Evolutionary conservation across 2,888 invertebrate species (phyloP).

Genomic region (Sesamia inferens): DNA sequence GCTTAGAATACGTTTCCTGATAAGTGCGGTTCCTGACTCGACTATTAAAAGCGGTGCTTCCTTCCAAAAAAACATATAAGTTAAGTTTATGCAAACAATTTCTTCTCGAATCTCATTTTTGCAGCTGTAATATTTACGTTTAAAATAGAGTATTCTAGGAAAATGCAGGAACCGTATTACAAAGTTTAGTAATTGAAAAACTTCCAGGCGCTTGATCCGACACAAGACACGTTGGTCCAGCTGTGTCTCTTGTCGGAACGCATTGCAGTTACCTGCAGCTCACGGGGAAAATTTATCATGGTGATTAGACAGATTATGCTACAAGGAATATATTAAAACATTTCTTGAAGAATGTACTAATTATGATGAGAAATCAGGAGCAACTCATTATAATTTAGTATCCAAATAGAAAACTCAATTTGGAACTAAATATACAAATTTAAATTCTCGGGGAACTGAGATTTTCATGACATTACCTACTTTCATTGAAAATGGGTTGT

Average conservation of each 20-base stretch:
- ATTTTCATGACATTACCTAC: not conserved
- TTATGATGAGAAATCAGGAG: not conserved
- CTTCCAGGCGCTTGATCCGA: slow-evolving; percentile 22
- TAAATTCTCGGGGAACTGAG: not conserved
- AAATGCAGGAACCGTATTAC: slow-evolving; percentile 11
- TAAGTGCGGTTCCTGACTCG: not conserved
- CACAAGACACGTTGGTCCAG: slow-evolving; percentile 10
- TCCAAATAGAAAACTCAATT: not conserved
- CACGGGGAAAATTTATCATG: slow-evolving; percentile 21
- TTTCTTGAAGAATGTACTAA: not conserved
- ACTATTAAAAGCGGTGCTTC: not conserved
- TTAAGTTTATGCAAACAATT: not conserved
- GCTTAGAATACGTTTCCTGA: not conserved
- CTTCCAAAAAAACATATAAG: not conserved
- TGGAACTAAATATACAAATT: not conserved
- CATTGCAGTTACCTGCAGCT: slow-evolving; percentile 27
- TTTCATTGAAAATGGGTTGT: not conserved
- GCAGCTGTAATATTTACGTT: not conserved
- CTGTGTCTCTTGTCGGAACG: slow-evolving; percentile 13
- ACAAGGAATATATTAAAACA: not conserved
- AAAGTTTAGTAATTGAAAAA: slow-evolving; percentile 47
- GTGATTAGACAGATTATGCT: slow-evolving; percentile 5
- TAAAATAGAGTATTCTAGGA: slow-evolving; percentile 11
- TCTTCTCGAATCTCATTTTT: not conserved
- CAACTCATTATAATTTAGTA: not conserved